Evolutionary conservation across 2,797 vertebrate species (phyloP), one percentile per base, ranked within the genome.

Genomic region (Xenentodon cancila): DNA sequence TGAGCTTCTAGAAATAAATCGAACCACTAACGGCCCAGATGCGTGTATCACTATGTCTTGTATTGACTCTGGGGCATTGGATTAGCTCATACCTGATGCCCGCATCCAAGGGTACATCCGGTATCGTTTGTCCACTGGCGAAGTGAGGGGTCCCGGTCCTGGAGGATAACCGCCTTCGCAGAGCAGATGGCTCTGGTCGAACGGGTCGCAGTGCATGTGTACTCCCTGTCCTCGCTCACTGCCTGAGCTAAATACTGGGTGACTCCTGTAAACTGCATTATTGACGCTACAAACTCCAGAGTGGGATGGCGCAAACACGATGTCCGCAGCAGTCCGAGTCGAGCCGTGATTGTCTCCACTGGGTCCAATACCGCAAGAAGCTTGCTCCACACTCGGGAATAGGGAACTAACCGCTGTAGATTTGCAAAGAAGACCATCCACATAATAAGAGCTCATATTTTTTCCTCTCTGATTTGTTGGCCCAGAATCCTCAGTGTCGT

Each of bases 391-490:
- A 89, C 94, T 95, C 92, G 94, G 94, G 88, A 95, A 96, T 71
- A 95, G 92, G 89, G 93, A 93, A 91, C 91, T 89, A 85, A 89
- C 93, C 90, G 93, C 82, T 85, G 95, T 92, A 93, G 96, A 96
- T 95, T 97, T 96, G 93, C 93, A 94, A 95, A 96, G 95, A 94
- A 96, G 94, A 93, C 95, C 94, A 90, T 96, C 95, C 93, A 95
- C 88, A 92, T 92, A 96, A 95, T 96, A 96, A 94, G 95, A 97
- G 95, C 93, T 96, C 96, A 97, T 97, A 94, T 95, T 97, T 96
- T 86, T 70, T 79, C 76, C 78, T 90, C 94, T 89, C 94, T 97
- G 97, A 97, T 97, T 97, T 98, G 96, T 97, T 96, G 95, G 95
- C 92, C 93, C 91, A 94, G 93, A 95, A 96, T 95, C 95, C 94